Percentiles rank a stretch among this genome's conserved stretches.
Conservation (phyloP, 2,113 vertebrate genomes). For the Columba livia region DNA sequence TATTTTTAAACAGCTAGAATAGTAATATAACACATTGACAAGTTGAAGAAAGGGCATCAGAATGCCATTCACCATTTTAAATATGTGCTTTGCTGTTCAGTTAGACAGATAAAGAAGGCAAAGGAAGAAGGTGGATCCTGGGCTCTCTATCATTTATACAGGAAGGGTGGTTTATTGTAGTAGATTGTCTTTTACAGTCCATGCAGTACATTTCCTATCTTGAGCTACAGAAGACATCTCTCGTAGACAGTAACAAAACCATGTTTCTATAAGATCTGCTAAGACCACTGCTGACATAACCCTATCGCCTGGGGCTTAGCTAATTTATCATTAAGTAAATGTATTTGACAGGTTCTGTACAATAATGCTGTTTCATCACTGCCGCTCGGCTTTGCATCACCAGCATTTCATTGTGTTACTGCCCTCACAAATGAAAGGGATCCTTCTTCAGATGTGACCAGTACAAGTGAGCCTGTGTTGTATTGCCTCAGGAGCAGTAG, state of each 20-base stretch:
- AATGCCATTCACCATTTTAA: not conserved
- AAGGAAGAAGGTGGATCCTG: not conserved
- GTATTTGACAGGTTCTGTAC: conserved; percentile 8
- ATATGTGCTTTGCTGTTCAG: not conserved
- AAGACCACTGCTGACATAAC: not conserved
- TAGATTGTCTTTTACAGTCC: not conserved
- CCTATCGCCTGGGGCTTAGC: not conserved
- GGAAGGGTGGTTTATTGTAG: not conserved
- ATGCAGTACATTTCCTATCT: not conserved
- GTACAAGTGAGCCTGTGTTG: not conserved
- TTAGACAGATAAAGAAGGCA: not conserved
- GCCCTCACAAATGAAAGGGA: not conserved
- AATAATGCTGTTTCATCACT: not conserved
- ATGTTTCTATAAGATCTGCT: not conserved
- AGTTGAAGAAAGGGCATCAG: not conserved
- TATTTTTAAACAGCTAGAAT: not conserved
- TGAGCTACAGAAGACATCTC: conserved; percentile 25
- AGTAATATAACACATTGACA: not conserved
- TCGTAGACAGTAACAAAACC: not conserved
- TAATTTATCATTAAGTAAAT: conserved; percentile 1
- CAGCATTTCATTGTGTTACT: not conserved
- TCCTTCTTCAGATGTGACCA: not conserved
- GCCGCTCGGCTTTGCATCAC: not conserved
- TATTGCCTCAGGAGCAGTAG: not conserved
- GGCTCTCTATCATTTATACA: not conserved